These are phyloP conservation scores for Suncus etruscus DNA, from an alignment of 2,113 vertebrate species.

Conservation along the genomic window DNA sequence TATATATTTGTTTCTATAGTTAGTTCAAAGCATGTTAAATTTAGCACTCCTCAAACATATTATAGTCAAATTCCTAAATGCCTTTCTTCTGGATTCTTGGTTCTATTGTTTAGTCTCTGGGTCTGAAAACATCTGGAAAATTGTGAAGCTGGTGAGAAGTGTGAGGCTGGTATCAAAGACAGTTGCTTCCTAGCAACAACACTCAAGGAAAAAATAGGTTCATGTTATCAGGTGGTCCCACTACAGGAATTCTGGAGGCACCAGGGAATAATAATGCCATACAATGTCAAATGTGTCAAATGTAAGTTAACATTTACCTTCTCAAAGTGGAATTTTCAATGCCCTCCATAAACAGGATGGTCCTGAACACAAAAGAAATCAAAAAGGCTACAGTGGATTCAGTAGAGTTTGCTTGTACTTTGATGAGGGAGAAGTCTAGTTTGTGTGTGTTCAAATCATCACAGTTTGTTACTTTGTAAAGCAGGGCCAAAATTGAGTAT, in stretches of 20 bases:
- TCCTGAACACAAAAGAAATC: not conserved
- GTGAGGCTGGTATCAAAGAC: slow-evolving; percentile 81
- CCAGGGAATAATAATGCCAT: slow-evolving; percentile 74
- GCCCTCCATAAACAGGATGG: not conserved
- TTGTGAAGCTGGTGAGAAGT: slow-evolving; percentile 81
- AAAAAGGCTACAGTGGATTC: not conserved
- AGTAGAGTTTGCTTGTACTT: not conserved
- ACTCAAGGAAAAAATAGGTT: slow-evolving; percentile 80
- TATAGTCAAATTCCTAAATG: slow-evolving; percentile 59
- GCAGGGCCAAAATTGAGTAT: not conserved
- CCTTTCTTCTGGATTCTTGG: slow-evolving; percentile 74
- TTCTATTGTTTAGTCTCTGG: slow-evolving; percentile 72
- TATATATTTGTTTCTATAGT: slow-evolving; percentile 71
- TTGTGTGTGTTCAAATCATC: not conserved
- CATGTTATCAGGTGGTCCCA: slow-evolving; percentile 85
- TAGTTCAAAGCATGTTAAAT: slow-evolving; percentile 77
- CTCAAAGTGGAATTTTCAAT: slow-evolving; percentile 32
- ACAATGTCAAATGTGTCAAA: slow-evolving; percentile 63
- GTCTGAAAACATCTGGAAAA: slow-evolving; percentile 78
- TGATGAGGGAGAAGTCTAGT: not conserved
- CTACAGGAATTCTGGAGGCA: slow-evolving; percentile 75
- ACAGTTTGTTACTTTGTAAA: not conserved
- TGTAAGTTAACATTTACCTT: slow-evolving; percentile 71
- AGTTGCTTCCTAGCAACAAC: slow-evolving; percentile 87
- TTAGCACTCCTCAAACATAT: slow-evolving; percentile 71